Percentiles rank a stretch among this genome's conserved stretches.
Evolutionary conservation across 2,113 vertebrate genomes (phyloP).

Genomic region (Lycaon pictus): DNA sequence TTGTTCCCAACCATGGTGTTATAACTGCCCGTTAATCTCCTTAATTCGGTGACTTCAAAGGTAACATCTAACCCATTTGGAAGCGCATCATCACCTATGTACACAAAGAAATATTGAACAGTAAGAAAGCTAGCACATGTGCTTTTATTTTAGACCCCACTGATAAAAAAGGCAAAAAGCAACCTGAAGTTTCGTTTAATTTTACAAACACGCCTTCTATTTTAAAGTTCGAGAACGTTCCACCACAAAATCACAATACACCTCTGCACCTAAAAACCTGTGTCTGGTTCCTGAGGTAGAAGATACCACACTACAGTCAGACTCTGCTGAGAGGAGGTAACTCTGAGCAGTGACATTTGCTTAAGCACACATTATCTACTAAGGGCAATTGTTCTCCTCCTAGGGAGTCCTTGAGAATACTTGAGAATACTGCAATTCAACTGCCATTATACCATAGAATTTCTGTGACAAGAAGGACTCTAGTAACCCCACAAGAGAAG

Average conservation of each 20-base stretch:
- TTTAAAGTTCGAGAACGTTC: not conserved
- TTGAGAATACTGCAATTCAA: too few species aligned
- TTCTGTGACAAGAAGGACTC: not conserved
- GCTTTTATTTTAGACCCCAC: not conserved
- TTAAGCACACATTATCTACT: not conserved
- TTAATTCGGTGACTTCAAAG: conserved; percentile 96
- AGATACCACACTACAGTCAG: fast-evolving
- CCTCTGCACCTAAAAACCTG: not conserved
- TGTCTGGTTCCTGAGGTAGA: fast-evolving
- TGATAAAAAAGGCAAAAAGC: not conserved
- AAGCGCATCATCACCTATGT: conserved; percentile 92
- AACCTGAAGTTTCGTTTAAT: not conserved
- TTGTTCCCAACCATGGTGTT: conserved; percentile 99
- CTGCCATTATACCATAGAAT: not conserved
- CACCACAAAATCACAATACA: not conserved
- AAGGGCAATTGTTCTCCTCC: fast-evolving
- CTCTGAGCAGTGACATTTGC: fast-evolving
- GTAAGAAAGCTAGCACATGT: fast-evolving
- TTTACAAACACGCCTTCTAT: too few species aligned
- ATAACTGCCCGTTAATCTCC: conserved; percentile 96
- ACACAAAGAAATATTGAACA: fast-evolving
- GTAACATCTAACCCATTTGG: conserved; percentile 96
- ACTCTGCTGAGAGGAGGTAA: fast-evolving
- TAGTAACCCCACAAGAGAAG: not conserved
- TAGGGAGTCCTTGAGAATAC: not conserved